These are phyloP conservation scores for Yponomeuta cagnagella DNA, from an alignment of 2,888 invertebrate species.

Conservation along the genomic window DNA sequence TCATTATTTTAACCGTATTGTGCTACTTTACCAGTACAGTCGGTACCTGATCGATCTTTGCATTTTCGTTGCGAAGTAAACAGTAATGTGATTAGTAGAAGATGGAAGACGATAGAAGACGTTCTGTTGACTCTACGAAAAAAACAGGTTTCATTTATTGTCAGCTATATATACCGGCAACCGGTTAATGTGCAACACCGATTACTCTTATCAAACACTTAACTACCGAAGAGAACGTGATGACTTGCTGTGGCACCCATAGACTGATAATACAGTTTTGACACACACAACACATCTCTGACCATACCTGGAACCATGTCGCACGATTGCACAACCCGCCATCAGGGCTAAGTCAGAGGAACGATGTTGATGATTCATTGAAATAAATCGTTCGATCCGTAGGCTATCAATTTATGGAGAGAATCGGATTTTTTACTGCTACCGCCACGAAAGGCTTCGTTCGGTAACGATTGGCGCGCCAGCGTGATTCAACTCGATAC, in stretches of 20 bases:
- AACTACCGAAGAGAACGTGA: neutral
- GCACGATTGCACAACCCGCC: constrained; percentile 14
- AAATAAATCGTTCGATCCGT: constrained; percentile 44
- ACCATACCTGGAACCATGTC: neutral
- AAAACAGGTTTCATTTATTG: constrained; percentile 45
- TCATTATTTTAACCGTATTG: constrained; percentile 45
- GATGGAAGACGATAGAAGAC: too few species aligned
- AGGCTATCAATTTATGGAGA: constrained; percentile 40
- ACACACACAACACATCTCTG: neutral
- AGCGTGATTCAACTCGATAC: constrained; percentile 47
- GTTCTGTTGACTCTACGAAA: constrained; percentile 18
- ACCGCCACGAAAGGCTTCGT: constrained; percentile 50
- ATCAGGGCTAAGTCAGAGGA: constrained; percentile 34
- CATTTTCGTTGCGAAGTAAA: too few species aligned
- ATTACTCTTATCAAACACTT: constrained; percentile 19
- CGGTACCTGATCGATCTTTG: too few species aligned
- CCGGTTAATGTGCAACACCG: constrained; percentile 20
- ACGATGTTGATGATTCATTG: constrained; percentile 49
- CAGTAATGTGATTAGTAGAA: too few species aligned
- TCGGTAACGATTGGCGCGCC: constrained; percentile 23
- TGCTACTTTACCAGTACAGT: constrained; percentile 31
- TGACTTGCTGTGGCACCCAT: neutral
- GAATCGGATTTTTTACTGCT: constrained; percentile 39
- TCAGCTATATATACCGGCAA: constrained; percentile 30
- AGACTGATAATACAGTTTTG: neutral